These are phyloP conservation scores for Polyommatus icarus DNA, from an alignment of 2,888 invertebrate species.

Conservation along the genomic window DNA sequence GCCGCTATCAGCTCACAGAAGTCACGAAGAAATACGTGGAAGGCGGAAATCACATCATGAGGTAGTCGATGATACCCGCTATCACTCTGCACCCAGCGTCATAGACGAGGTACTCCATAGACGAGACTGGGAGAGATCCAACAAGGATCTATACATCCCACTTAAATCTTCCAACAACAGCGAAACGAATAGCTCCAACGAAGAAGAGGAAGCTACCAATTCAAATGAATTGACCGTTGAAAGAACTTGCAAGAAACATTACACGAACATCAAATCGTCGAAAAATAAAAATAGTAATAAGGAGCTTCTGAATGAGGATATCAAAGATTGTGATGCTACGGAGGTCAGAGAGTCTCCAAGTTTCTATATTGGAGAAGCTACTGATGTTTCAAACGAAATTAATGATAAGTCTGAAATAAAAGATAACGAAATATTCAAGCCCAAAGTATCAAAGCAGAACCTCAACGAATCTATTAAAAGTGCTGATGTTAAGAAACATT, in stretches of 20 bases:
- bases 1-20: constrained; percentile 61
- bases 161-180: constrained; percentile 44
- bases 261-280: constrained; percentile 68
- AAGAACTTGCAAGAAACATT: constrained; percentile 65
- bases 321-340: constrained; percentile 64
- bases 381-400: constrained; percentile 37
- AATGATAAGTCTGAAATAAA: constrained; percentile 40
- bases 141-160: constrained; percentile 65
- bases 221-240: constrained; percentile 46
- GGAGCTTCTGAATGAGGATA: constrained; percentile 51
- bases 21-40: constrained; percentile 65
- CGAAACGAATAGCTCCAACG: constrained; percentile 42
- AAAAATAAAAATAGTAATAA: constrained; percentile 51
- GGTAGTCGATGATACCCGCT: constrained; percentile 51
- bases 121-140: constrained; percentile 70
- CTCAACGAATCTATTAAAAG: constrained; percentile 63
- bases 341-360: constrained; percentile 47
- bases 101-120: constrained; percentile 69
- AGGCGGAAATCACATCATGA: constrained; percentile 57
- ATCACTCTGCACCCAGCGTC: constrained; percentile 72
- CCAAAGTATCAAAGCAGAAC: constrained; percentile 65
- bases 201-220: constrained; percentile 36
- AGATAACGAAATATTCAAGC: constrained; percentile 47
- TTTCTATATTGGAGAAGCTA: constrained; percentile 64
- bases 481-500: constrained; percentile 54